Conservation (phyloP, 2,888 invertebrate species). For the Galerucella nymphaeae region DNA sequence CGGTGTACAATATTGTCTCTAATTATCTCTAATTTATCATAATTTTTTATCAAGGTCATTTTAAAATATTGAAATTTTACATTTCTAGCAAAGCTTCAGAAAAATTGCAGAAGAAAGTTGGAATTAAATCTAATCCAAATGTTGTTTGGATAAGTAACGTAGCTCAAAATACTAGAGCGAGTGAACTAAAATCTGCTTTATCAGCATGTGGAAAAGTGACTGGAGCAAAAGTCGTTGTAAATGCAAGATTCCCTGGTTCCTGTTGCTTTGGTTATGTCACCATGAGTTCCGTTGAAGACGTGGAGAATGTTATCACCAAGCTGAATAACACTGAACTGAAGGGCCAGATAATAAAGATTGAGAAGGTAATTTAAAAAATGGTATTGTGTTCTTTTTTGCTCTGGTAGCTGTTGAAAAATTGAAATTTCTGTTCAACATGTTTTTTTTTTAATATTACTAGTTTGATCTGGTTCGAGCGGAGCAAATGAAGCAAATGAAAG, state of each 20-base stretch:
- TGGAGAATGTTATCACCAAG: conserved; percentile 89
- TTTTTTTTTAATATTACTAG: conserved; percentile 40
- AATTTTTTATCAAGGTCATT: neutral
- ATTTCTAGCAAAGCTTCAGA: conserved; percentile 14
- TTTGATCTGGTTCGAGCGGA: conserved; percentile 59
- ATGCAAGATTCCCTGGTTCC: conserved; percentile 91
- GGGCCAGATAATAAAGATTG: conserved; percentile 94
- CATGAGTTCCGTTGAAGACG: conserved; percentile 91
- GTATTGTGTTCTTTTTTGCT: conserved; percentile 45
- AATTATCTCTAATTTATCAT: neutral
- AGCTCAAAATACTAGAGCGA: conserved; percentile 90
- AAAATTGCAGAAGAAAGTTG: conserved; percentile 47
- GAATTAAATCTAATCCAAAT: conserved; percentile 62
- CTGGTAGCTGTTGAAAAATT: too few species aligned
- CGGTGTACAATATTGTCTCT: conserved; percentile 26
- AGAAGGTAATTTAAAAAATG: conserved; percentile 76
- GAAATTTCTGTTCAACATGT: neutral
- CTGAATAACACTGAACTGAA: conserved; percentile 93
- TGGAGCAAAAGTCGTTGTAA: conserved; percentile 96
- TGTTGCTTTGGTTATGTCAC: conserved; percentile 97
- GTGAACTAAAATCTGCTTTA: conserved; percentile 92
- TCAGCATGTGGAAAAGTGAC: conserved; percentile 94
- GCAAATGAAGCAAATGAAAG: conserved; percentile 58
- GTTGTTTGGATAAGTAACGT: conserved; percentile 97
- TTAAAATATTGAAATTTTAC: conserved; percentile 17